These are phyloP conservation scores for Lepus europaeus DNA, from an alignment of 2,113 vertebrate genomes.

Conservation along the genomic window DNA sequence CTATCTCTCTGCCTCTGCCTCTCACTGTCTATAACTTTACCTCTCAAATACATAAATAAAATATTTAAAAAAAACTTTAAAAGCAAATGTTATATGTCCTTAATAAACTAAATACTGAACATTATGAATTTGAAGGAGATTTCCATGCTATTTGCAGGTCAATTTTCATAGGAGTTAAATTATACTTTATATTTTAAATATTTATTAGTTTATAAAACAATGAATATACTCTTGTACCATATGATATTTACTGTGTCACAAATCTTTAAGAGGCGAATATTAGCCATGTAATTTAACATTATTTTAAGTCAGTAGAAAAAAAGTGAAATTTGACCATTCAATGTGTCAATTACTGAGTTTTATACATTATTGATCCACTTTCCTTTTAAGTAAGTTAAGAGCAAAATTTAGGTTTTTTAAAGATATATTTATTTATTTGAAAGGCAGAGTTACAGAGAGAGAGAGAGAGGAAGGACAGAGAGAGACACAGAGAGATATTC, in stretches of 20 bases:
- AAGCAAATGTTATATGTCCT: background rate
- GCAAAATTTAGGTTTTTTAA: background rate
- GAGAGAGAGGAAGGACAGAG: no score
- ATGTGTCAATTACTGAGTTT: background rate
- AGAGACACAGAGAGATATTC: no score
- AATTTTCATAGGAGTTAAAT: background rate
- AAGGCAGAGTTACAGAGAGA: no score
- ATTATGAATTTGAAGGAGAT: no score
- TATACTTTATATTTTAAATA: background rate
- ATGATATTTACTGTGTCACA: background rate
- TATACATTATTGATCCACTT: background rate
- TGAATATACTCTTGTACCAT: background rate
- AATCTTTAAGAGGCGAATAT: background rate
- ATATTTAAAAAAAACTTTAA: background rate
- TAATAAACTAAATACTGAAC: background rate
- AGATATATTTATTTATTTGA: no score
- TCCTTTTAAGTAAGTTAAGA: constrained; percentile 7
- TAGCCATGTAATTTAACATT: background rate
- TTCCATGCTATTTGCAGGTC: background rate
- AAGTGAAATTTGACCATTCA: background rate
- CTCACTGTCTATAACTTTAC: no score
- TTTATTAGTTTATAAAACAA: background rate
- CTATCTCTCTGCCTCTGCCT: no score
- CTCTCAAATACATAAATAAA: no score
- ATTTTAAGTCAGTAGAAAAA: background rate